Base-by-base conservation (phyloP, 2,113 vertebrate species). In the Hippocampus mohnikei region DNA sequence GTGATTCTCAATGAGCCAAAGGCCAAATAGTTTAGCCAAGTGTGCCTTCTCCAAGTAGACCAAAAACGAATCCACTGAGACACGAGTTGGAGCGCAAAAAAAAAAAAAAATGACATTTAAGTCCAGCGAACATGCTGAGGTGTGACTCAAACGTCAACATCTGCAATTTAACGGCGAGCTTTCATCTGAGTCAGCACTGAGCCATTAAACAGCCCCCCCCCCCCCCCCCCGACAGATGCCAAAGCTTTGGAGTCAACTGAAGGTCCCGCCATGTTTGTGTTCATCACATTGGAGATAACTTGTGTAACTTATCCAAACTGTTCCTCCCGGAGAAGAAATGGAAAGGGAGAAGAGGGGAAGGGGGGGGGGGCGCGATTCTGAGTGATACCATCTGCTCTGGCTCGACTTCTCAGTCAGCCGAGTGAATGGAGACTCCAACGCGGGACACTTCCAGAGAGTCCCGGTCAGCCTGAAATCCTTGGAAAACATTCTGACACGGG, bases 311-410 rank as follows among this genome's bases (percentile, higher is more conserved):
- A 86, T 87, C 76, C 83, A 82, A 85, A 85, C 71, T 77, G 61
- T 80, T 84, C 73, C 67, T 68, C n/a, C 2, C 63, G 66, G 33
- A 42, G 11, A 20, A 58, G 53, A 2, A 69, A 64, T 8, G 59
- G 29, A 20, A 41, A 6, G 15, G 67, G 37, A 16, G 25, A 2
- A 52, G 40, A 33, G 3, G 3, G 29, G 0, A 4, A 33, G 56
- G 9, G 15, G 8, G 25, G 62, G 59, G 62, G 71, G 41, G 46
- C 9, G 66, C 0, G 50, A 20, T 67, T n/a, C 78, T 85, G 88
- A 91, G 77, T 69, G 71, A 84, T 88, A 77, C 82, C 90, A 91
- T 90, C 89, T 90, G 89, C 80, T 82, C 66, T 81, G 74, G 81
- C 81, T 90, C 77, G 40, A 23, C 37, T 42, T 33, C 20, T 13